These are phyloP conservation scores for Cavia porcellus DNA, from an alignment of 2,113 vertebrate genomes.

Conservation along the genomic window DNA sequence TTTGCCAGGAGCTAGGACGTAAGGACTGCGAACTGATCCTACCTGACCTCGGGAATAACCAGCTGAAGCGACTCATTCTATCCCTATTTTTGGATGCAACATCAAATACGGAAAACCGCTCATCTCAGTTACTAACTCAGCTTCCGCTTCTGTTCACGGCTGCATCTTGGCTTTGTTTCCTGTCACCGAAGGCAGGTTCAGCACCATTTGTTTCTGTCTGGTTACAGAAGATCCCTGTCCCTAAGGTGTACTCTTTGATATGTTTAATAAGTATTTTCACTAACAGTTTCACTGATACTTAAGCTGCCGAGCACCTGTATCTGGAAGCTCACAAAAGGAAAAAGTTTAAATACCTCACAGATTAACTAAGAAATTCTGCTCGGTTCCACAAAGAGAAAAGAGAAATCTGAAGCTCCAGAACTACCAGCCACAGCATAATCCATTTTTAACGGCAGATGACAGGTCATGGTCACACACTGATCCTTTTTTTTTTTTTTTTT, in stretches of 20 bases:
- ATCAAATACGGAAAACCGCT: neutral
- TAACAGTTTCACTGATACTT: neutral
- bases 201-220: slow-evolving; percentile 14
- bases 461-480: neutral
- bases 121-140: neutral
- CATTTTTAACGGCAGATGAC: neutral
- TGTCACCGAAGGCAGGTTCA: neutral
- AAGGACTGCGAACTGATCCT: neutral
- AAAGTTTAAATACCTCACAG: slow-evolving; percentile 37
- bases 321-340: slow-evolving; percentile 42
- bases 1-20: neutral
- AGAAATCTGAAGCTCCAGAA: neutral
- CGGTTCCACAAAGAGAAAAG: slow-evolving; percentile 16
- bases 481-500: neutral
- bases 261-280: slow-evolving; percentile 18
- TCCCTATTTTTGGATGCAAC: neutral
- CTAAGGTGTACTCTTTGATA: neutral
- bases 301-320: slow-evolving; percentile 56
- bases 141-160: neutral
- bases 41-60: neutral
- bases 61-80: neutral
- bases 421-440: neutral
- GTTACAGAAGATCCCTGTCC: neutral
- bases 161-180: slow-evolving; percentile 46
- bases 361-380: slow-evolving; percentile 66